phyloP scores from a whole-genome alignment of 2,113 vertebrate species.

The Bothrops jararaca region DNA sequence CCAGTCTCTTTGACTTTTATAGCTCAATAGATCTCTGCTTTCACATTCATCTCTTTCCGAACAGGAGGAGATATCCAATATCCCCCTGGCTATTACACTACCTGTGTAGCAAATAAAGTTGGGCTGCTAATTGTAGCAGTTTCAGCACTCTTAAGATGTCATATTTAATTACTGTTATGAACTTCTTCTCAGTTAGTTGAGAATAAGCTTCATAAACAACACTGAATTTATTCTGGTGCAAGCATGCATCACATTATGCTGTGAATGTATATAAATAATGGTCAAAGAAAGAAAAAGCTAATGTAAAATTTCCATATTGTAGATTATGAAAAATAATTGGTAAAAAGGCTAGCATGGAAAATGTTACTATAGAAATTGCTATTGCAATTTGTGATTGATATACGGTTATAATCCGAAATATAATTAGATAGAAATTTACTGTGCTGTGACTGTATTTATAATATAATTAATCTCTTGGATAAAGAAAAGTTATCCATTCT shows the following conservation, averaged over 20 bases:
- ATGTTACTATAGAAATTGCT: conserved; percentile 23
- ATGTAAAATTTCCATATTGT: conserved; percentile 30
- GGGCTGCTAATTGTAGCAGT: neutral
- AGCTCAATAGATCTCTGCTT: neutral
- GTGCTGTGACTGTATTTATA: conserved; percentile 58
- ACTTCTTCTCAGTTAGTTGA: neutral
- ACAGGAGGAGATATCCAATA: neutral
- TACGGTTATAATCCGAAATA: conserved; percentile 52
- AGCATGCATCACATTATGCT: neutral
- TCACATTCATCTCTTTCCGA: neutral
- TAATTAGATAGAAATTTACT: conserved; percentile 54
- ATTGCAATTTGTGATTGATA: conserved; percentile 41
- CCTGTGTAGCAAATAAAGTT: neutral
- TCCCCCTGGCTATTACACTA: neutral
- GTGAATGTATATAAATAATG: conserved; percentile 18
- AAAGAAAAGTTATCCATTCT: conserved; percentile 61
- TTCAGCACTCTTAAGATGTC: neutral
- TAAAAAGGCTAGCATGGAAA: conserved; percentile 29
- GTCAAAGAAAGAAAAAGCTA: conserved; percentile 13
- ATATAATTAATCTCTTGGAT: conserved; percentile 61
- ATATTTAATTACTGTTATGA: neutral
- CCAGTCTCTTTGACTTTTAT: neutral
- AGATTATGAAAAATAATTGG: conserved; percentile 30
- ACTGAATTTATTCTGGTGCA: neutral
- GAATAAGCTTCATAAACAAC: neutral